A percentile compares a stretch with the other conserved stretches of the same genome.
These are phyloP conservation scores for Pachyrhynchus sulphureomaculatus DNA, from an alignment of 1,140 invertebrate species.

Conservation along the genomic window DNA sequence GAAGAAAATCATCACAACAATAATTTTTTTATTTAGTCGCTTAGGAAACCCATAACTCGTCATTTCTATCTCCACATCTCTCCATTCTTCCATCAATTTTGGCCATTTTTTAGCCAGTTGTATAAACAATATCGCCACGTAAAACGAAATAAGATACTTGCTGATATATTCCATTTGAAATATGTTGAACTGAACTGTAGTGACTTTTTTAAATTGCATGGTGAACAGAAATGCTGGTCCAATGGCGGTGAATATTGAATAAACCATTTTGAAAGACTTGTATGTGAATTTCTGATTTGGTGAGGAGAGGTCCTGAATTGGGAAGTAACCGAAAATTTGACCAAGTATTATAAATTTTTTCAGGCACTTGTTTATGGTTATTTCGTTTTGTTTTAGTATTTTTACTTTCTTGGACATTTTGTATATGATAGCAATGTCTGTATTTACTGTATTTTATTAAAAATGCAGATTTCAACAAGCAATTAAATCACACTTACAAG, in stretches of 20 bases:
- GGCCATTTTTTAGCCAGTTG: constrained; percentile 34
- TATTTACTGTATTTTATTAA: too few species aligned
- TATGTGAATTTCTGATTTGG: constrained; percentile 18
- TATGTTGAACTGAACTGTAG: constrained; percentile 1
- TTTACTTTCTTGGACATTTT: not conserved
- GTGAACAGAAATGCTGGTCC: constrained; percentile 13
- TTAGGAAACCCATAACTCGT: constrained; percentile 25
- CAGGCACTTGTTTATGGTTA: constrained; percentile 12
- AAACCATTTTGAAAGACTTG: constrained; percentile 17
- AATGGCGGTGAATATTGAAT: constrained; percentile 20
- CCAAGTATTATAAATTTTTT: constrained; percentile 16
- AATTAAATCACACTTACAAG: too few species aligned
- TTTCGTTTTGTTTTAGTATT: too few species aligned
- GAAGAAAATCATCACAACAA: constrained; percentile 18
- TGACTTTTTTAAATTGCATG: constrained; percentile 21
- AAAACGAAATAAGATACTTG: constrained; percentile 5
- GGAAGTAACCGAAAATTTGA: constrained; percentile 27
- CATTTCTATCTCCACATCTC: constrained; percentile 31
- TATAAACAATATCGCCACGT: constrained; percentile 21
- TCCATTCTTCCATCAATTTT: constrained; percentile 31
- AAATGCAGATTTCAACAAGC: too few species aligned
- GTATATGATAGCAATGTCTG: too few species aligned
- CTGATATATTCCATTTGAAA: constrained; percentile 18
- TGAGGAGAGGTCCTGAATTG: constrained; percentile 3
- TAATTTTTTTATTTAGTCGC: constrained; percentile 20